These are phyloP conservation scores for Campoletis raptor DNA, from an alignment of 2,888 invertebrate genomes.

Conservation along the genomic window DNA sequence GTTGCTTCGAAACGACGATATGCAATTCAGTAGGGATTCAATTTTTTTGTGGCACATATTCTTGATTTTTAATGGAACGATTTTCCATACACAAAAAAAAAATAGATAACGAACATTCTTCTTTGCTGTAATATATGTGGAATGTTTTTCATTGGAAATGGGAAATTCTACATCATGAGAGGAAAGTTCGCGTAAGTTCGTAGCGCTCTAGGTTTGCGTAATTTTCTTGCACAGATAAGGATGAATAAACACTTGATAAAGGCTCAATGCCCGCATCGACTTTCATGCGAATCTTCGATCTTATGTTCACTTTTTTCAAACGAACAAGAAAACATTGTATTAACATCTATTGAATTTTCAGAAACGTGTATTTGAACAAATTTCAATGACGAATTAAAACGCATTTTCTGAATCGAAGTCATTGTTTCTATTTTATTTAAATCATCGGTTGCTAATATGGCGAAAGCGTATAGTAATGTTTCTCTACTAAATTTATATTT, in stretches of 20 bases:
- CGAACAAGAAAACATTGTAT: not conserved
- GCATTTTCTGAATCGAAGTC: not conserved
- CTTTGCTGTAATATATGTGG: not conserved
- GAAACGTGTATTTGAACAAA: not conserved
- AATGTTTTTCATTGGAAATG: constrained; percentile 16
- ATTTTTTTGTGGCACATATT: not conserved
- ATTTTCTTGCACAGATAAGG: not conserved
- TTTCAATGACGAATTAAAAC: not conserved
- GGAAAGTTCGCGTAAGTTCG: constrained; percentile 1
- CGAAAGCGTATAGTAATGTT: not conserved
- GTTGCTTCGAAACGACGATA: not conserved
- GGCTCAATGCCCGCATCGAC: not conserved
- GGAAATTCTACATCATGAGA: constrained; percentile 2
- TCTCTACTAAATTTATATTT: no score
- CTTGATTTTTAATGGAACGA: not conserved
- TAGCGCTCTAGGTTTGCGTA: not conserved
- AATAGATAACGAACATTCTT: not conserved
- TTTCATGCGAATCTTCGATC: not conserved
- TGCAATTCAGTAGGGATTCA: not conserved
- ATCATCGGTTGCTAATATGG: not conserved
- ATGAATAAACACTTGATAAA: constrained; percentile 20
- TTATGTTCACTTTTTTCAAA: not conserved
- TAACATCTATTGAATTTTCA: not conserved
- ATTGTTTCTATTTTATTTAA: not conserved
- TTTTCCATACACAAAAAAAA: not conserved